Conservation (phyloP, 2,113 vertebrate species). For the Cochlearius cochlearius region DNA sequence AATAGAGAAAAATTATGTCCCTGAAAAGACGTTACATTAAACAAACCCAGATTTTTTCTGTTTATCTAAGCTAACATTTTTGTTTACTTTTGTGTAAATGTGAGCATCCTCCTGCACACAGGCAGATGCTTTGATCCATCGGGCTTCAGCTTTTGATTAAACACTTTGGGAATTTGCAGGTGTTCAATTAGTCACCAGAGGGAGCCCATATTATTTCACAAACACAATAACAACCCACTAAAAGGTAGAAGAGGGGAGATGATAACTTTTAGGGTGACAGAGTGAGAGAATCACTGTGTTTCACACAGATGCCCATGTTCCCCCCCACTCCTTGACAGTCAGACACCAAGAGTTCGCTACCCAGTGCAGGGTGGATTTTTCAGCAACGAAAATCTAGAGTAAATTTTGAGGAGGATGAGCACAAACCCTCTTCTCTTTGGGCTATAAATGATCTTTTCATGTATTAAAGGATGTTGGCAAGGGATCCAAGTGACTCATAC, state of each 20-base stretch:
- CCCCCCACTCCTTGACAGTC: background rate
- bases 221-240: background rate
- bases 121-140: background rate
- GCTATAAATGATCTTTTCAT: background rate
- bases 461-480: background rate
- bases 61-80: background rate
- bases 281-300: background rate
- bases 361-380: background rate
- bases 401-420: background rate
- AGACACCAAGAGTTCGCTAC: background rate
- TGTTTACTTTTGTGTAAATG: background rate
- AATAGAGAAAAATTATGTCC: background rate
- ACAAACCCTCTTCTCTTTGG: background rate
- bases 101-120: background rate
- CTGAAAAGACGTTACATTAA: background rate
- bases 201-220: conserved; percentile 74
- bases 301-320: background rate
- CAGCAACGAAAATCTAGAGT: background rate
- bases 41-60: background rate
- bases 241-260: background rate
- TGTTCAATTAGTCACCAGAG: conserved; percentile 77
- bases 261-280: background rate
- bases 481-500: background rate
- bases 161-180: conserved; percentile 66
- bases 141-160: conserved; percentile 22